Evolutionary conservation across 2,113 vertebrate genomes (phyloP), one percentile per base, ranked within the genome.

Genomic region (Puma concolor): DNA sequence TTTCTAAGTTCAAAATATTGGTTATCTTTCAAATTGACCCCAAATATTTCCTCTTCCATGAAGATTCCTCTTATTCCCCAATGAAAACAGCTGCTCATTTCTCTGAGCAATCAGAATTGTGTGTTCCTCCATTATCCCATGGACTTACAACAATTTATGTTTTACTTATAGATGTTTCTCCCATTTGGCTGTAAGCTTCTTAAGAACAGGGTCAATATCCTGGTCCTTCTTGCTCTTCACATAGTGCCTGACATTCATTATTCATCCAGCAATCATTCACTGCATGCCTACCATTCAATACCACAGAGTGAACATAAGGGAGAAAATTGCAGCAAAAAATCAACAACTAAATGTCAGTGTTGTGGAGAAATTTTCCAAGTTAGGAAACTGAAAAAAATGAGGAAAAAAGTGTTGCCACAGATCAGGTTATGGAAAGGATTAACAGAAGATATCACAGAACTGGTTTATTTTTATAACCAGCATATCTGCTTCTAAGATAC

Each of bases 1-100:
- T 83, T 88, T 88, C 69, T 83, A 74, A 95, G 54, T 79, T 93
- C 74, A 80, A 91, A 93, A 66, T 91, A 6, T 63, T 88, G 52
- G n/a, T 80, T 17, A 57, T 88, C 74, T 74, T 95, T 92, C 52
- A 91, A 41, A 29, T 9, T 67, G 36, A 79, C 36, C 52, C 94
- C 82, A 50, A 12, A 21, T 71, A 54, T 91, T n/a, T 38, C 25
- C 77, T 76, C 7, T 13, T 36, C n/a, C 27, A 29, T 15, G 7
- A 38, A n/a, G 50, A 13, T 25, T 91, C 21, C 13, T 29, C 48
- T 29, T 63, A 1, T 1, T 88, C 57, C 16, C 17, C 12, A 60
- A 9, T 41, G 31, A 82, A 41, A 64, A 69, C 4, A 76, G 17
- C 50, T 21, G 23, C 33, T 93, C 14, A 4, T 76, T 81, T 71